phyloP scores from a whole-genome alignment of 2,888 invertebrate genomes.

The Meganola albula region DNA sequence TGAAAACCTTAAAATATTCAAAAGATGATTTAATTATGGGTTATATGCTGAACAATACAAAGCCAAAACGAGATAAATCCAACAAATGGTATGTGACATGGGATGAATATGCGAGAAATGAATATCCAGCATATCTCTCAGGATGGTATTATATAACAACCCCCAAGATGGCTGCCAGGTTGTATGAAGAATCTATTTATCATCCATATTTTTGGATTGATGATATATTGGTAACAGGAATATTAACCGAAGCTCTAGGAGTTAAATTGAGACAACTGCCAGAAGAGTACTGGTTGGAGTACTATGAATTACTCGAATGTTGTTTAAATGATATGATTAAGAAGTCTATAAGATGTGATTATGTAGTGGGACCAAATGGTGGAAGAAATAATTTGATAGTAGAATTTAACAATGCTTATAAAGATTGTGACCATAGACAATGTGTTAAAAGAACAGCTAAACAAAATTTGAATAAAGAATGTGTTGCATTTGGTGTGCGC shows the following conservation, averaged over 20 bases:
- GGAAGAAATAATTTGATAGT: conserved; percentile 82
- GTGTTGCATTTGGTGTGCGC: conserved; percentile 68
- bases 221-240: conserved; percentile 90
- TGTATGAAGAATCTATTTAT: conserved; percentile 74
- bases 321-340: conserved; percentile 81
- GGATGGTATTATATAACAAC: conserved; percentile 92
- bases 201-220: conserved; percentile 94
- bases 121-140: conserved; percentile 87
- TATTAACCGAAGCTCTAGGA: conserved; percentile 79
- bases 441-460: conserved; percentile 70
- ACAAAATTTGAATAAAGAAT: conserved; percentile 76
- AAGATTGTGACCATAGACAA: conserved; percentile 74
- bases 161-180: conserved; percentile 75
- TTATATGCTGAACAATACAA: conserved; percentile 80
- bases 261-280: conserved; percentile 78
- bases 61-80: conserved; percentile 79
- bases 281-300: conserved; percentile 80
- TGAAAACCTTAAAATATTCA: conserved; percentile 24
- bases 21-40: conserved; percentile 77
- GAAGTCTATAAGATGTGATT: conserved; percentile 80
- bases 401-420: conserved; percentile 80
- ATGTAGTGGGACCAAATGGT: conserved; percentile 87
- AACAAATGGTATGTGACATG: conserved; percentile 90
- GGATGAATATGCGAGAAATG: conserved; percentile 78
- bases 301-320: conserved; percentile 84